Base-by-base conservation (phyloP, 1,140 invertebrate species). In the Kradibia gibbosae region DNA sequence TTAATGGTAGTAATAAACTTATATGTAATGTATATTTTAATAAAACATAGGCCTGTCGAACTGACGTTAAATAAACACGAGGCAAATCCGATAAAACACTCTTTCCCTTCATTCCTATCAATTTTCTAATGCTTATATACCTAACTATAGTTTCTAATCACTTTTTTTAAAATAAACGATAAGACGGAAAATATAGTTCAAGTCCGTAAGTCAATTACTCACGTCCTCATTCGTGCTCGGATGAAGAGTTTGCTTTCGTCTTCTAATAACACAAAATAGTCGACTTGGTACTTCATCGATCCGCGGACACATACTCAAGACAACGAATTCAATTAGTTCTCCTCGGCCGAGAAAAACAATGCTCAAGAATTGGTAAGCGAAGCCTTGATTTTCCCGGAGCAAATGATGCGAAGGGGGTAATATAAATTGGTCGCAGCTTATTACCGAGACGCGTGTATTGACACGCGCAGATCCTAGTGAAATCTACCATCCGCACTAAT, bases 401-500 rank as follows among this genome's bases (percentile, higher is more conserved):
- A n/a, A n/a, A n/a, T n/a, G n/a, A n/a, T n/a, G n/a, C n/a, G n/a
- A n/a, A n/a, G n/a, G n/a, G n/a, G n/a, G n/a, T n/a, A n/a, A n/a
- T n/a, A n/a, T n/a, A 45, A 45, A 45, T 45, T 45, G 13, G 13
- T 45, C 42, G 42, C 42, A 45, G 7, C 42, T 5, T 45, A 45
- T 45, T 45, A 45, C 13, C 42, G 42, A 45, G 42, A 45, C 42
- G 25, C 42, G 25, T 31, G 31, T 15, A 77, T 50, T 34, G 39
- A 62, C 28, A 53, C 31, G 75, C 75, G 42, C 42, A 31, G 31
- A 20, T 36, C 42, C 65, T 45, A 39, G 39, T 78, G 60, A 78
- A 70, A 67, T 60, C n/a, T 8, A 50, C 60, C 74, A 36, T 42
- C 11, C 10, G 53, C 60, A 39, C 39, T 77, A 77, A 77, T 42